Conservation (phyloP, 2,888 invertebrate species). For the Heliconius ethilla region DNA sequence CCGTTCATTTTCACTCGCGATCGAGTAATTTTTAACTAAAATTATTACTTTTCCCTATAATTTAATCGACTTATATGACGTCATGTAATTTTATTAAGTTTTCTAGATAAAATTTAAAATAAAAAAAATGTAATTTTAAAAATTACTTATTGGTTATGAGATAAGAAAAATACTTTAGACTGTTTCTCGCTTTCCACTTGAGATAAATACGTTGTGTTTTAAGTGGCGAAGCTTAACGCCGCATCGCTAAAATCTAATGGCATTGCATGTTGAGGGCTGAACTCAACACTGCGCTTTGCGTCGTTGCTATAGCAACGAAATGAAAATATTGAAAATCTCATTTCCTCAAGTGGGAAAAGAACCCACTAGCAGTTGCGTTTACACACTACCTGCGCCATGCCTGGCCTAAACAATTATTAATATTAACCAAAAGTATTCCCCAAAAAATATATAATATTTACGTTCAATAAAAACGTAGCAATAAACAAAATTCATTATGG, state of each 20-base stretch:
- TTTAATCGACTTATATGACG: background rate
- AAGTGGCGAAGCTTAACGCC: too few species aligned
- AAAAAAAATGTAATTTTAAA: background rate
- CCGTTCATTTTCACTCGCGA: background rate
- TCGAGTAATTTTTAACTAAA: background rate
- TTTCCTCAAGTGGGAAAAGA: too few species aligned
- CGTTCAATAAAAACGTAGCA: slow-evolving; percentile 40
- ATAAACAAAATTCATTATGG: slow-evolving; percentile 55
- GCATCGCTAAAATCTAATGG: too few species aligned
- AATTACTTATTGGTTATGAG: too few species aligned
- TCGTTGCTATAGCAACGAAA: too few species aligned
- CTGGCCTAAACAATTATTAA: background rate
- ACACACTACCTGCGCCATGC: too few species aligned
- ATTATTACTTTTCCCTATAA: background rate
- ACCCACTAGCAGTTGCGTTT: too few species aligned
- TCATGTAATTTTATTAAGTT: background rate
- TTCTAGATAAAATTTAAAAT: background rate
- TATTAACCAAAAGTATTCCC: background rate
- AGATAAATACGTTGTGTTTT: too few species aligned
- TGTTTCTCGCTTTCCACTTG: background rate
- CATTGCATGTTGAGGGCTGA: too few species aligned
- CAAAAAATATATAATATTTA: slow-evolving; percentile 28
- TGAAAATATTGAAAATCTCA: too few species aligned
- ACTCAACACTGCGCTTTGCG: too few species aligned
- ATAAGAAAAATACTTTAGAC: background rate